Base-by-base conservation (phyloP, 2,797 vertebrate genomes). In the Ciconia nigra region DNA sequence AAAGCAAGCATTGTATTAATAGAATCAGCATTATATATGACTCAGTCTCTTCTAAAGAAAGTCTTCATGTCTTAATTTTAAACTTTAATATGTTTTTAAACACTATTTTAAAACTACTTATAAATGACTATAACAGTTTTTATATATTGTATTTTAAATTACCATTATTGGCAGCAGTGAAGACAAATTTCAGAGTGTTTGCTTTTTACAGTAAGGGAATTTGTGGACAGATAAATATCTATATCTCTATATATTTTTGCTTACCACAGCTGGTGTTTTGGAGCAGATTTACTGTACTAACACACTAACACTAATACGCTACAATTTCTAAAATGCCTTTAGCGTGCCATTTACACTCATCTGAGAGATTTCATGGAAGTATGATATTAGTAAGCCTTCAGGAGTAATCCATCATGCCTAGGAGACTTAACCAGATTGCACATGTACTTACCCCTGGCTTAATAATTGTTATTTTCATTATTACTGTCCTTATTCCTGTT, bases 391-490 rank as follows among this genome's bases (percentile, higher is more conserved):
- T 97, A 97, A 98, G 94, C 95, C 76, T 96, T 82, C 89, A 42
- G 83, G 90, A 96, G 95, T 96, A 98, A 97, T 98, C 97, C 93
- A 90, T 96, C 81, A 78, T 90, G 79, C 74, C 96, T 95, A 72
- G 88, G 89, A 97, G 95, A 89, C 84, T 81, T 96, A 97, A 93
- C 97, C 97, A 95, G 65, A 95, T 95, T 89, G 89, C 54, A 63
- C n/a, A 91, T 80, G 86, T 82, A 84, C 59, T 96, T 96, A 93
- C 59, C 22, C 77, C 57, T 92, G 81, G 91, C 83, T 98, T 96
- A 93, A 87, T 74, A 74, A 58, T 78, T 96, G 91, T 95, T 96
- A 71, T 94, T 97, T 83, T 82, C 31, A 31, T 94, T 88, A 90
- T 95, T 92, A 25, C 76, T 96, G 90, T 67, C 90, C 71, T 96